Evolutionary conservation across 2,797 vertebrate species (phyloP).

Genomic region (Vespertilio murinus): DNA sequence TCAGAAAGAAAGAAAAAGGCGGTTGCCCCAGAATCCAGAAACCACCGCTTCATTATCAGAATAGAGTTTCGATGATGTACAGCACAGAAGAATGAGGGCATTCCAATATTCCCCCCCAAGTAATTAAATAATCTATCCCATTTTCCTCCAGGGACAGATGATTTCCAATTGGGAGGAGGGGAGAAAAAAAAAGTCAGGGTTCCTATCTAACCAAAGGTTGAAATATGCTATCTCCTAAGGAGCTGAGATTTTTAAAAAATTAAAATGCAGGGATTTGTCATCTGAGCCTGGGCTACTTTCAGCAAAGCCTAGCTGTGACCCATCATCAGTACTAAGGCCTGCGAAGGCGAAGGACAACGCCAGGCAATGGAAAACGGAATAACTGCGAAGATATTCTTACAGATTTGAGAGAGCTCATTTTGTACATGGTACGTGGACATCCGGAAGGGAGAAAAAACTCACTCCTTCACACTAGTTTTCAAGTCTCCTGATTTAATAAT

Average conservation of each 20-base stretch:
- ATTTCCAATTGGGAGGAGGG: background rate
- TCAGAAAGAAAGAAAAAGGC: conserved; percentile 70
- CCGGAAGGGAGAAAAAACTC: background rate
- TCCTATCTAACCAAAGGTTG: conserved; percentile 20
- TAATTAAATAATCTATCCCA: conserved; percentile 58
- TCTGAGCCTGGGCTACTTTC: background rate
- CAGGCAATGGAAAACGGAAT: background rate
- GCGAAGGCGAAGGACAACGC: background rate
- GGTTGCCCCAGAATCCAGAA: conserved; percentile 73
- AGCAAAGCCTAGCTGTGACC: conserved; percentile 7
- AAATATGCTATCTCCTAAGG: conserved; percentile 28
- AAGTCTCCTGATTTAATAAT: background rate
- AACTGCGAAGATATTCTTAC: background rate
- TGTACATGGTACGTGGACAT: background rate
- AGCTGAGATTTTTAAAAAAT: conserved; percentile 43
- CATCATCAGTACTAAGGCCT: background rate
- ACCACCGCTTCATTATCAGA: conserved; percentile 59
- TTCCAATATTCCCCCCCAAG: conserved; percentile 17
- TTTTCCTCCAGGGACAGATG: background rate
- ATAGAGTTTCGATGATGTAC: conserved; percentile 49
- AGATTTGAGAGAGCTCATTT: background rate
- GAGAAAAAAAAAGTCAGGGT: background rate
- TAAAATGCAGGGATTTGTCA: conserved; percentile 11
- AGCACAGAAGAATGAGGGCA: conserved; percentile 60
- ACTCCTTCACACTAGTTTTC: background rate